A percentile compares a stretch with the other conserved stretches of the same genome.
phyloP scores from a whole-genome alignment of 2,113 vertebrate species.

The Apistogramma diplotaenia region DNA sequence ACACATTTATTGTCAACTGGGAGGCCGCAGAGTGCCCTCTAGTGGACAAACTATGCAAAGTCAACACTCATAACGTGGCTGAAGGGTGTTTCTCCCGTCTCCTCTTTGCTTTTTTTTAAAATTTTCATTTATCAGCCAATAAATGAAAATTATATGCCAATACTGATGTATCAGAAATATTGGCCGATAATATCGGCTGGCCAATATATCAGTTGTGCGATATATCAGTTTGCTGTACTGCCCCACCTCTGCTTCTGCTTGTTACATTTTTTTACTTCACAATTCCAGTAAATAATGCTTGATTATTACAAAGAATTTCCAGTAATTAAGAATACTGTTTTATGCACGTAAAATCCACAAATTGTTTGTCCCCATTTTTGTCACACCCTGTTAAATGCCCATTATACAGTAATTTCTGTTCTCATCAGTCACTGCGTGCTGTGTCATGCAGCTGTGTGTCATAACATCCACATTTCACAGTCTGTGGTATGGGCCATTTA shows the following conservation, averaged over 20 bases:
- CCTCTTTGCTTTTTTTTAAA: not conserved
- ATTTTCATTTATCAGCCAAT: not conserved
- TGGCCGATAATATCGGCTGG: not conserved
- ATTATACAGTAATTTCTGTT: not conserved
- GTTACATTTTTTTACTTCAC: not conserved
- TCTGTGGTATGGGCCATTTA: not conserved
- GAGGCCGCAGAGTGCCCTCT: not conserved
- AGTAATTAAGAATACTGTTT: not conserved
- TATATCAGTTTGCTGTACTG: not conserved
- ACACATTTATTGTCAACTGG: too few species aligned
- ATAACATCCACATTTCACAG: not conserved
- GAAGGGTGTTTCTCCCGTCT: not conserved
- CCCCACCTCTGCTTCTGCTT: not conserved
- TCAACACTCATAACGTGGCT: not conserved
- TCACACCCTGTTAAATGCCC: not conserved
- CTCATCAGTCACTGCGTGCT: not conserved
- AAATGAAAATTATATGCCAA: not conserved
- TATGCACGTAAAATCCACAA: not conserved
- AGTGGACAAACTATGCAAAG: not conserved
- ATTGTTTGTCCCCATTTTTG: not conserved
- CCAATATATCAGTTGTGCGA: not conserved
- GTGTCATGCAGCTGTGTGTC: not conserved
- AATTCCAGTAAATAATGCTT: not conserved
- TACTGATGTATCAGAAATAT: not conserved
- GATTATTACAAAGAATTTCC: not conserved